Evolutionary conservation across 2,797 vertebrate genomes (phyloP), one percentile per base, ranked within the genome.

Genomic region (Neomorphus geoffroyi): DNA sequence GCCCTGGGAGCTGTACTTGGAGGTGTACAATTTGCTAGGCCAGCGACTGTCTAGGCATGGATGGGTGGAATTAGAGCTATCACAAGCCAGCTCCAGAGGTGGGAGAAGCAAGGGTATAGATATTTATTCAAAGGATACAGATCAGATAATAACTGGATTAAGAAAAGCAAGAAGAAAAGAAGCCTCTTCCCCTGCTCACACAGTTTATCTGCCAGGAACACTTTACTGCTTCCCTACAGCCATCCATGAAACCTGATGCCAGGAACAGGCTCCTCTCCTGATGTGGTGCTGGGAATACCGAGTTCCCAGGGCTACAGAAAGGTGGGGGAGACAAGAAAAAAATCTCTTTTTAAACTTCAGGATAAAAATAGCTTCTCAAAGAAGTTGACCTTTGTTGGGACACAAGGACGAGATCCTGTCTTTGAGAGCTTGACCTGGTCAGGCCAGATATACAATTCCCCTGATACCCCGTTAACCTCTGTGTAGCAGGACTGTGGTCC

Each of bases 81-180:
- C 69, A 53, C 46, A 51, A 72, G 24, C 60, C 88, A 72, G 48
- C 64, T 85, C 61, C 61, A 67, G 67, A 77, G 39, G 0, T 72
- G 56, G 35, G 41, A 78, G 83, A 75, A 83, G 71, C 43, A 80
- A 88, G 41, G 37, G 27, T 53, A 66, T 86, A 65, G 16, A 28
- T 88, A 72, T 82, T 88, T 95, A 88, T 81, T 87, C 85, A 90
- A 94, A 93, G 80, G 41, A 58, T 88, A 70, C 41, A 46, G 62
- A 74, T 89, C 88, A 80, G 71, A 85, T 92, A 93, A 92, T 88
- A 87, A 87, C 80, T 70, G 48, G 54, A 92, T 88, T 94, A 92
- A 75, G 65, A 88, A 54, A 91, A 88, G 43, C 66, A 77, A 82
- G 45, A 90, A 89, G 48, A 73, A 75, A 92, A 90, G 77, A 58